A percentile compares a stretch with the other conserved stretches of the same genome.
Evolutionary conservation across 2,888 invertebrate genomes (phyloP).

Genomic region (Drosophila affinis): DNA sequence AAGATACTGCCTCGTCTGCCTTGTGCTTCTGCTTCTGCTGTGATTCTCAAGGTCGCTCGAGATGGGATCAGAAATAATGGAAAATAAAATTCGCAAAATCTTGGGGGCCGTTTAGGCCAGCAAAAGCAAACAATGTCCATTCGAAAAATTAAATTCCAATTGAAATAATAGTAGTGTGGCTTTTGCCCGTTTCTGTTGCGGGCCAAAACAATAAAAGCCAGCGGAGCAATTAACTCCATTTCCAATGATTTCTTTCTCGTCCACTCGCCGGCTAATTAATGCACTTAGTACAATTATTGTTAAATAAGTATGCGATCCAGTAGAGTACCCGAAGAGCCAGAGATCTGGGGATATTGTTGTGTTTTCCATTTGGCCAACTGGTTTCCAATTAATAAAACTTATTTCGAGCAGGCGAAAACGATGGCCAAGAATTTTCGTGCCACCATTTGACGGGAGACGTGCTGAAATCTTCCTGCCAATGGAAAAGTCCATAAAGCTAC

Average conservation of each 20-base stretch:
- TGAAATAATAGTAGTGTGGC: constrained; percentile 54
- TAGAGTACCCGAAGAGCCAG: background rate
- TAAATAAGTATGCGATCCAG: constrained; percentile 7
- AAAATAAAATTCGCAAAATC: constrained; percentile 25
- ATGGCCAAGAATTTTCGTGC: constrained; percentile 45
- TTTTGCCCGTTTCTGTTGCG: constrained; percentile 19
- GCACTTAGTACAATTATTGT: constrained; percentile 51
- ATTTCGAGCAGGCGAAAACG: constrained; percentile 36
- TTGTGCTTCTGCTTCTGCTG: background rate
- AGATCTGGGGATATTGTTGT: constrained; percentile 28
- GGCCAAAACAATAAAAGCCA: constrained; percentile 44
- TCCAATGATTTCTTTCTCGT: constrained; percentile 57
- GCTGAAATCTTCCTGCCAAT: constrained; percentile 49
- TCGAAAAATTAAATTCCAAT: constrained; percentile 56
- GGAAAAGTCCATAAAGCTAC: constrained; percentile 52
- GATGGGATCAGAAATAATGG: constrained; percentile 22
- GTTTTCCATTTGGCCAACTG: constrained; percentile 24
- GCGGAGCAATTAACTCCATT: constrained; percentile 58
- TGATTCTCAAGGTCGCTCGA: constrained; percentile 38
- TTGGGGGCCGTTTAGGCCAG: constrained; percentile 28
- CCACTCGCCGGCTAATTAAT: constrained; percentile 59
- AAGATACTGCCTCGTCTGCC: constrained; percentile 2
- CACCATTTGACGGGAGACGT: constrained; percentile 32
- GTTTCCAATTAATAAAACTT: constrained; percentile 50
- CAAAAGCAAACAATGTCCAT: constrained; percentile 30